A percentile compares a stretch with the other conserved stretches of the same genome.
These are phyloP conservation scores for Notarius quadriscutis DNA, from an alignment of 2,113 vertebrate species.

Conservation along the genomic window DNA sequence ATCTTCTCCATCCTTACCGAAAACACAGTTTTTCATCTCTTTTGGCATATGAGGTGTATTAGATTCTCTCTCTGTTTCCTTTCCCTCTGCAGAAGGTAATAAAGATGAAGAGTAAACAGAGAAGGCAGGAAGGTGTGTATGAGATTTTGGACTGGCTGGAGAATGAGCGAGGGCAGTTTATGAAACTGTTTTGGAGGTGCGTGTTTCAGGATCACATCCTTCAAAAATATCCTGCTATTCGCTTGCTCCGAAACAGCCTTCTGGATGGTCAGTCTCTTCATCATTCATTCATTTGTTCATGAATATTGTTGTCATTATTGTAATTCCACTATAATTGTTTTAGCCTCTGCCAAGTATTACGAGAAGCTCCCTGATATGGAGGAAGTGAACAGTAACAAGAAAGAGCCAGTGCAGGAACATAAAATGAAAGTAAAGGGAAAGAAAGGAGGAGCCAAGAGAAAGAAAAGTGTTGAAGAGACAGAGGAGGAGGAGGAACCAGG, in stretches of 20 bases:
- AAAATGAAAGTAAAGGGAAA: constrained; percentile 38
- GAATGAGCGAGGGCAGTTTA: constrained; percentile 12
- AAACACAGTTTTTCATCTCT: background rate
- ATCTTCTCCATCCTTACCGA: background rate
- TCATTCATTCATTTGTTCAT: background rate
- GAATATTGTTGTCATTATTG: too few relatives aligned
- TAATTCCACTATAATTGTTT: background rate
- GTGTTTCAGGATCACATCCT: constrained; percentile 63
- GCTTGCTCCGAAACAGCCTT: constrained; percentile 55
- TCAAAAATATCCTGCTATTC: constrained; percentile 57
- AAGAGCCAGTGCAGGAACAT: background rate
- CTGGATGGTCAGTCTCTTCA: constrained; percentile 60
- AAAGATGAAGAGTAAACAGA: constrained; percentile 54
- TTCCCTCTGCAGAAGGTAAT: constrained; percentile 58
- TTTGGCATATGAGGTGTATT: background rate
- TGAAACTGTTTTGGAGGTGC: constrained; percentile 63
- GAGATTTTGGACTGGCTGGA: constrained; percentile 65
- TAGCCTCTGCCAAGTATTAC: constrained; percentile 57
- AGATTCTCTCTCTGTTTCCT: background rate
- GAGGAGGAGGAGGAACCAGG: constrained; percentile 46
- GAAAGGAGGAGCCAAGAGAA: background rate
- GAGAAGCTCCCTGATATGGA: constrained; percentile 28
- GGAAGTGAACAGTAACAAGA: constrained; percentile 9
- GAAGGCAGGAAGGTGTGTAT: constrained; percentile 54
- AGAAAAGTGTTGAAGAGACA: background rate